These are phyloP conservation scores for Phoebastria nigripes DNA, from an alignment of 2,797 vertebrate genomes.

Conservation along the genomic window DNA sequence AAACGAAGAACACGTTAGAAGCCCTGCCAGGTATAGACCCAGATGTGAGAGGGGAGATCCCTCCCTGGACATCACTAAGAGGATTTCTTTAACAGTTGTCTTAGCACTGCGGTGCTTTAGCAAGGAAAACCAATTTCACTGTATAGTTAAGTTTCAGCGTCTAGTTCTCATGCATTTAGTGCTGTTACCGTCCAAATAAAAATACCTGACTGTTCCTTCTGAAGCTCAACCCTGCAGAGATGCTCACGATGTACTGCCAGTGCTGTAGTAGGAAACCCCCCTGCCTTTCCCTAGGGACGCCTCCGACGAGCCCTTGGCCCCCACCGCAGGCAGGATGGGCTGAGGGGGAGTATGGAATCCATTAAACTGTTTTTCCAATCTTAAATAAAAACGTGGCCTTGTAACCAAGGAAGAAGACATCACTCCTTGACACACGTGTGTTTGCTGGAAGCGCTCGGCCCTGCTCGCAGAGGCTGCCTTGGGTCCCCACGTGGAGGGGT, in stretches of 20 bases:
- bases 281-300: neutral
- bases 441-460: neutral
- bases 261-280: neutral
- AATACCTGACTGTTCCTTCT: neutral
- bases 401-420: neutral
- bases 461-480: neutral
- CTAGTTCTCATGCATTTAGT: neutral
- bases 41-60: neutral
- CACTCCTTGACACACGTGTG: accelerated
- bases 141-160: neutral
- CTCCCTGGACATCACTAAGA: neutral
- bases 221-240: neutral
- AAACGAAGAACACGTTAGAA: neutral
- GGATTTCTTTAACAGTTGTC: neutral
- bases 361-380: neutral
- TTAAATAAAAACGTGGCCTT: neutral
- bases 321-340: neutral
- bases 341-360: neutral
- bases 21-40: neutral
- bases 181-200: neutral
- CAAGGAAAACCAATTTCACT: neutral
- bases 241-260: neutral
- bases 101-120: neutral
- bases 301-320: neutral
- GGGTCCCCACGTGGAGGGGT: accelerated